phyloP scores from a whole-genome alignment of 2,888 invertebrate genomes.

The Synanthedon vespiformis region DNA sequence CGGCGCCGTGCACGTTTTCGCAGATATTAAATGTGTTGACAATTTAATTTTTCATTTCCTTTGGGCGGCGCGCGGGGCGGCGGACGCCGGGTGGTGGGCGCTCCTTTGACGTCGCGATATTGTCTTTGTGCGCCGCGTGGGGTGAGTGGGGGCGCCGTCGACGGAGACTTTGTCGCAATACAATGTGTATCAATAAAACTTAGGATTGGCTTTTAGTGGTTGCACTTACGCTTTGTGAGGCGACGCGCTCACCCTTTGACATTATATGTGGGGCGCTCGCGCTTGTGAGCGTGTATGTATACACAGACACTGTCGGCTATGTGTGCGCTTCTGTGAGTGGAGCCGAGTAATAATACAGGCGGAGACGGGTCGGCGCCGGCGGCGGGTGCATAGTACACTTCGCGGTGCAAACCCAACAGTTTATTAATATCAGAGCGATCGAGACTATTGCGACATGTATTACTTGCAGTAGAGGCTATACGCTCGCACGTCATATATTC shows the following conservation, averaged over 20 bases:
- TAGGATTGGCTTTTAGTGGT: conserved; percentile 72
- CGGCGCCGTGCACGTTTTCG: conserved; percentile 68
- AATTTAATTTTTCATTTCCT: conserved; percentile 72
- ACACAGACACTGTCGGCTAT: conserved; percentile 14
- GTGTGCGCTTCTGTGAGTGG: conserved; percentile 24
- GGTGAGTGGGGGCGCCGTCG: conserved; percentile 58
- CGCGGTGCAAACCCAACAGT: conserved; percentile 4
- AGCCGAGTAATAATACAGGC: conserved; percentile 38
- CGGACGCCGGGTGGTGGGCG: conserved; percentile 34
- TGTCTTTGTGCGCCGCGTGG: conserved; percentile 69
- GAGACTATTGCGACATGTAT: conserved; percentile 3
- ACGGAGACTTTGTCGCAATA: conserved; percentile 71
- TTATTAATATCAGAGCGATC: conserved; percentile 40
- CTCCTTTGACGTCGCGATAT: conserved; percentile 71
- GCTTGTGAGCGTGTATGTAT: conserved; percentile 15
- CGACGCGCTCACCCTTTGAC: conserved; percentile 69
- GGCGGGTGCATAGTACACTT: conserved; percentile 8
- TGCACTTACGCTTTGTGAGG: conserved; percentile 71
- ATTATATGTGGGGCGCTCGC: conserved; percentile 53
- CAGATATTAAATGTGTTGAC: conserved; percentile 72
- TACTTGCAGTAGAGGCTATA: background rate
- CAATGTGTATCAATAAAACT: conserved; percentile 73
- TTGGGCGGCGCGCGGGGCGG: conserved; percentile 40
- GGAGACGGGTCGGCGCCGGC: conserved; percentile 48
- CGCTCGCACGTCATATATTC: background rate